Percentiles rank a stretch among this genome's conserved stretches.
Evolutionary conservation across 1,140 invertebrate species (phyloP).

Genomic region (Lepidurus arcticus): DNA sequence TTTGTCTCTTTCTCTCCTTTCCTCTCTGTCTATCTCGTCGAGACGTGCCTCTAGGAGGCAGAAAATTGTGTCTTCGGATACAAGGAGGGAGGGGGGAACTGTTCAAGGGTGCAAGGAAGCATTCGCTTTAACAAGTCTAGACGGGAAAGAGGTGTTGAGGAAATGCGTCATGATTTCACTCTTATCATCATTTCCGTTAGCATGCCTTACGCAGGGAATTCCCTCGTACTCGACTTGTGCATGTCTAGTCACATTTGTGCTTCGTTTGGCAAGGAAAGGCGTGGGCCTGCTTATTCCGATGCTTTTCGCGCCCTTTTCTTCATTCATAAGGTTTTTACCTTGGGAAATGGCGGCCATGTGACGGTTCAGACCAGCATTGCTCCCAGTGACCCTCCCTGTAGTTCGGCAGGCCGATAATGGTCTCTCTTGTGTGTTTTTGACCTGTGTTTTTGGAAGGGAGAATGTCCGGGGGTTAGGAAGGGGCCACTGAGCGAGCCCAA

Average conservation of each 20-base stretch:
- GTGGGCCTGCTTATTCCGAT: neutral
- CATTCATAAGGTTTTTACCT: neutral
- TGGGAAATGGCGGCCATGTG: too few relatives aligned
- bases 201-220: neutral
- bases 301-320: neutral
- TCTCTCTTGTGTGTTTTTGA: neutral
- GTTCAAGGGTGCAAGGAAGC: slow-evolving; percentile 7
- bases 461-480: neutral
- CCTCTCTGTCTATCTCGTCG: too few relatives aligned
- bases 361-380: neutral
- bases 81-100: neutral
- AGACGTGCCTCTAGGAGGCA: too few relatives aligned
- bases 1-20: too few relatives aligned
- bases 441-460: neutral
- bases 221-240: neutral
- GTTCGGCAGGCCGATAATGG: neutral
- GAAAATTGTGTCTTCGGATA: neutral
- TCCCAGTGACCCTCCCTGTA: neutral
- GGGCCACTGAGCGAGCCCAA: neutral
- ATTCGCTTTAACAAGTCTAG: neutral
- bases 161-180: neutral
- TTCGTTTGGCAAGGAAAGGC: neutral
- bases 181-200: neutral
- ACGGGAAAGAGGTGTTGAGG: neutral
- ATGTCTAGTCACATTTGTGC: neutral